A percentile compares a stretch with the other conserved stretches of the same genome.
Conservation (phyloP, 2,113 vertebrate species). For the Paratilapia polleni region DNA sequence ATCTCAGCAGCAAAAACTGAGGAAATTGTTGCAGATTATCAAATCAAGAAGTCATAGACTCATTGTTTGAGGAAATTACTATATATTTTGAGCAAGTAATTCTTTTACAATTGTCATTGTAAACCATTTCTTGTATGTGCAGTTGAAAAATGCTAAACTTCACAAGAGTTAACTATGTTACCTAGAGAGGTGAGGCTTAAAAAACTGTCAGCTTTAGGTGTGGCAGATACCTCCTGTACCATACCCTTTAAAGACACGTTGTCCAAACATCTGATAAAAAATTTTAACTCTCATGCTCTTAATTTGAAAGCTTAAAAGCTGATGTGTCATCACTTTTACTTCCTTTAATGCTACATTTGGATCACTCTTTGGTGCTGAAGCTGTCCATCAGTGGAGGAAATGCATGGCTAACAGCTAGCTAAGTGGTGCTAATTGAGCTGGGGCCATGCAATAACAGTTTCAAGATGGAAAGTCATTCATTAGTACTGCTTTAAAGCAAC, state of each 20-base stretch:
- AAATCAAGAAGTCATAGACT: not conserved
- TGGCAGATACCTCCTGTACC: not conserved
- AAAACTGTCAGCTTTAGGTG: not conserved
- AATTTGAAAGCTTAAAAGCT: conserved; percentile 34
- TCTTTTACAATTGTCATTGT: too few species aligned
- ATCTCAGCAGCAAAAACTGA: not conserved
- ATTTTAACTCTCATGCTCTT: conserved; percentile 3
- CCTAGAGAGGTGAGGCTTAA: not conserved
- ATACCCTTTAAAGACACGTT: not conserved
- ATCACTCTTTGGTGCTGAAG: conserved; percentile 17
- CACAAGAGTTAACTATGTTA: not conserved
- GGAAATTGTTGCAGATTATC: not conserved
- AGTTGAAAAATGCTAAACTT: not conserved
- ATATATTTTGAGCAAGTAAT: too few species aligned
- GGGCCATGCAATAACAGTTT: conserved; percentile 36
- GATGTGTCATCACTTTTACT: conserved; percentile 39
- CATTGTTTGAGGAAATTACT: not conserved
- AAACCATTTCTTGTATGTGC: too few species aligned
- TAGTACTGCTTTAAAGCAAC: conserved; percentile 11
- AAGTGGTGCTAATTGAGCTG: conserved; percentile 66
- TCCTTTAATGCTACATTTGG: conserved; percentile 9
- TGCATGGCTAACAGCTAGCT: conserved; percentile 59
- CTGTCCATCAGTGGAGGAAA: conserved; percentile 49
- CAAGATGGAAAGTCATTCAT: conserved; percentile 45
- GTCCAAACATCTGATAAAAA: not conserved